Conservation (phyloP, 2,113 vertebrate species). For the Anoura caudifer region DNA sequence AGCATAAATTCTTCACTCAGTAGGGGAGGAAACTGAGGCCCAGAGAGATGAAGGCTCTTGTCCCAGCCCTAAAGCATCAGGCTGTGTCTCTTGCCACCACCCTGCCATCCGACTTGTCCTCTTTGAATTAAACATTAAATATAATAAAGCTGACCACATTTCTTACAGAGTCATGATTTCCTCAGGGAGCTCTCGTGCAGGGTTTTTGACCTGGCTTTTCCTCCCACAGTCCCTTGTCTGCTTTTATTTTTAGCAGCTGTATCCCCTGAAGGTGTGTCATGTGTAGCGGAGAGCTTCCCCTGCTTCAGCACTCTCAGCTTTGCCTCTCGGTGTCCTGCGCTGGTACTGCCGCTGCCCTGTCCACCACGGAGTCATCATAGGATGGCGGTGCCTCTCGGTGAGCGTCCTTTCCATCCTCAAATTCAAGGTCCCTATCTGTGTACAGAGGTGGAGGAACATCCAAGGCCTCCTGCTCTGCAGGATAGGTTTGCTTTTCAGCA, state of each 20-base stretch:
- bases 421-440: conserved; percentile 65
- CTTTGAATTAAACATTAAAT: background rate
- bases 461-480: background rate
- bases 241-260: background rate
- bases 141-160: background rate
- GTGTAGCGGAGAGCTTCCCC: background rate
- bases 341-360: fast-evolving
- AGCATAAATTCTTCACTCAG: background rate
- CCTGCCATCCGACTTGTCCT: background rate
- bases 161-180: background rate
- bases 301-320: background rate
- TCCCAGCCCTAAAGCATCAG: background rate
- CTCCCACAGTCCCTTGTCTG: background rate
- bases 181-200: background rate
- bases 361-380: conserved; percentile 70
- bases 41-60: background rate
- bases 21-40: background rate
- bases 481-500: conserved; percentile 40
- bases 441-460: conserved; percentile 83
- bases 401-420: conserved; percentile 64
- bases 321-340: background rate
- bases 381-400: conserved; percentile 83
- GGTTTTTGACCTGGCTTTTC: background rate
- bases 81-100: background rate
- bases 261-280: background rate